Percentiles rank a stretch among this genome's conserved stretches.
Conservation (phyloP, 2,797 vertebrate species). For the Rachycentron canadum region DNA sequence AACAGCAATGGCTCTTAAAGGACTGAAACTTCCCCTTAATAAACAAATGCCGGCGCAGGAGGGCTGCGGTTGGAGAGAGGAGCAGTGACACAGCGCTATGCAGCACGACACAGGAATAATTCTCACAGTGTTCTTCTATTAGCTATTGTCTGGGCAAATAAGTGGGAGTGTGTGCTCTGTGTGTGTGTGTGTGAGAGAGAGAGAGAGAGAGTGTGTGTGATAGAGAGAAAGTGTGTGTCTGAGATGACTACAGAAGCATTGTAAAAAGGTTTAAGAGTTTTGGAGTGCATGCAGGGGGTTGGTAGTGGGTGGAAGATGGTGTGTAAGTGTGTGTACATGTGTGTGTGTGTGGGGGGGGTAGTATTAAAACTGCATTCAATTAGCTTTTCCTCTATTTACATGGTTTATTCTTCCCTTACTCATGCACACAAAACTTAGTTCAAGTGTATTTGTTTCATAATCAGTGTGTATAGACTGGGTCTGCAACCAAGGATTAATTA, state of each 20-base stretch:
- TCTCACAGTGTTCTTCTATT: constrained; percentile 68
- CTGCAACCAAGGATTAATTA: neutral
- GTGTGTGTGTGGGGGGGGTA: constrained; percentile 1
- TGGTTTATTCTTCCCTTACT: constrained; percentile 23
- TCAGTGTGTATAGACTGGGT: neutral
- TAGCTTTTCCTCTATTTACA: constrained; percentile 50
- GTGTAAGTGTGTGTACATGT: constrained; percentile 16
- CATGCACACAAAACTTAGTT: constrained; percentile 24
- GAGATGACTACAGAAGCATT: constrained; percentile 67
- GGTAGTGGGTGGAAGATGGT: constrained; percentile 47
- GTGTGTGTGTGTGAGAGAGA: constrained; percentile 8
- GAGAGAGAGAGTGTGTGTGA: no score
- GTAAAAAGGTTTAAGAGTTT: constrained; percentile 70
- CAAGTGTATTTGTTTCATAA: neutral
- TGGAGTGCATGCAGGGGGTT: constrained; percentile 60
- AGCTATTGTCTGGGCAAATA: constrained; percentile 74
- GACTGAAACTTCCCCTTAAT: constrained; percentile 65
- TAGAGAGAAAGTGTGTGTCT: neutral
- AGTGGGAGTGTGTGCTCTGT: constrained; percentile 54
- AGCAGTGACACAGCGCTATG: constrained; percentile 63
- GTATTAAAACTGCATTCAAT: constrained; percentile 54
- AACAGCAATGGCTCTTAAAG: constrained; percentile 73
- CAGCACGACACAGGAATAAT: constrained; percentile 59
- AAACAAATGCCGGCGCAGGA: constrained; percentile 70
- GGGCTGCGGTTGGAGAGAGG: constrained; percentile 40